These are phyloP conservation scores for Danio albolineatus DNA, from an alignment of 2,797 vertebrate species.

Conservation along the genomic window DNA sequence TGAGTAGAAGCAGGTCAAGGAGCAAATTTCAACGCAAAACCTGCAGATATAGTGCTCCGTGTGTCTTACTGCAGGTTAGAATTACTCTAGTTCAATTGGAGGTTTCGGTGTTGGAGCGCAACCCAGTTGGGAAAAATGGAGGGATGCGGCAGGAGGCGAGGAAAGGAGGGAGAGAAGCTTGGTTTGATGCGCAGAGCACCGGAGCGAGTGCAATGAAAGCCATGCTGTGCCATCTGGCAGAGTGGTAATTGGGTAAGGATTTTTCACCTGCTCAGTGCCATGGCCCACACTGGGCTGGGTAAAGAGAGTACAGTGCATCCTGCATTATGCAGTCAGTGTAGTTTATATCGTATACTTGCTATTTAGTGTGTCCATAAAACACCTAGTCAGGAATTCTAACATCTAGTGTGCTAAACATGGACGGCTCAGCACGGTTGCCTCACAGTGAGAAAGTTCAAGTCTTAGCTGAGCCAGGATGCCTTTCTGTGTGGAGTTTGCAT, in stretches of 20 bases:
- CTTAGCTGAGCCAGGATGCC: no score
- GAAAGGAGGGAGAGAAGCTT: slow-evolving; percentile 55
- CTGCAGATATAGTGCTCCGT: not conserved
- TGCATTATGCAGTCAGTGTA: slow-evolving; percentile 1
- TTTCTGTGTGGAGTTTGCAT: no score
- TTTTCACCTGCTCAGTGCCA: slow-evolving; percentile 73
- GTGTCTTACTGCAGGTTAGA: slow-evolving; percentile 21
- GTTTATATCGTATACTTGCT: not conserved
- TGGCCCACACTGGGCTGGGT: slow-evolving; percentile 41
- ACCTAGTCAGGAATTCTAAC: not conserved
- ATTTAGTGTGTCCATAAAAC: not conserved
- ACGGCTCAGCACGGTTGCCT: no score
- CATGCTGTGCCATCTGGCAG: slow-evolving; percentile 79
- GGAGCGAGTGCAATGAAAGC: slow-evolving; percentile 67
- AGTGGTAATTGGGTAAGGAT: slow-evolving; percentile 80
- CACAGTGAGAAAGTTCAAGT: no score
- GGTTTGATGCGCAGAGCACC: slow-evolving; percentile 59
- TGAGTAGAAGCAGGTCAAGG: slow-evolving; percentile 15
- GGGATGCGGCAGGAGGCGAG: slow-evolving; percentile 53
- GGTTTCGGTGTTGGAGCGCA: slow-evolving; percentile 55
- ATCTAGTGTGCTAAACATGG: not conserved
- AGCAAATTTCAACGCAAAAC: not conserved
- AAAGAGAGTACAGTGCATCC: slow-evolving; percentile 21
- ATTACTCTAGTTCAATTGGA: slow-evolving; percentile 12
- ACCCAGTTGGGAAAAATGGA: slow-evolving; percentile 57